Evolutionary conservation across 2,888 invertebrate genomes (phyloP), one percentile per base, ranked within the genome.

Genomic region (Polia nebulosa): DNA sequence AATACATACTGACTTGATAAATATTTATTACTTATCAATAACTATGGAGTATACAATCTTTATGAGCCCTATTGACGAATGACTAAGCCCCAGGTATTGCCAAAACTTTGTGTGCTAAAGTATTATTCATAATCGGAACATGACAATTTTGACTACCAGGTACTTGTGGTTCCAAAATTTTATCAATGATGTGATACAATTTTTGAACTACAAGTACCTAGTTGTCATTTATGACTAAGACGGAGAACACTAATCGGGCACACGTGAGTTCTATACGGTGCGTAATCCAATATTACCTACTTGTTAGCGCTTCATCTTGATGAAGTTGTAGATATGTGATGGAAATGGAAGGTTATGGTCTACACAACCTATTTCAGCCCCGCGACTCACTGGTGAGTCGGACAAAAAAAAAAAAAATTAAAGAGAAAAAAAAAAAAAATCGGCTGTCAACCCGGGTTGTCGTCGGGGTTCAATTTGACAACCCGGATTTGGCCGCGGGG

Each of bases 41-140:
- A 67, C 58, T 65, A 39, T 36, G 52, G 39, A 55, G 58, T 61
- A 47, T 47, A 44, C 44, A 77, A 76, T 76, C 56, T 76, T 77
- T 81, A 76, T 60, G 57, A 70, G 57, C 39, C 44, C 44, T 68
- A 63, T 60, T 59, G 58, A 63, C 44, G 53, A 63, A 58, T 78
- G 55, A 49, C 63, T 22, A 56, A 56, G 45, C 49, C 41, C 45
- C 39, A 53, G 52, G 20, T 63, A 44, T 63, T 57, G 47, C 45
- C 49, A 64, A 22, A 61, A 25, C 53, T 22, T 39, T 29, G 44
- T 77, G 61, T 70, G 61, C 61, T 76, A 29, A 56, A 52, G 32
- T 41, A 52, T 82, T 82, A 82, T 59, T 82, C 80, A 82, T 70
- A 68, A 49, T 61, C 80, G 66, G 76, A 80, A 80, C 39, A 62